Conservation (phyloP, 2,888 invertebrate species). For the Drosophila eohydei region DNA sequence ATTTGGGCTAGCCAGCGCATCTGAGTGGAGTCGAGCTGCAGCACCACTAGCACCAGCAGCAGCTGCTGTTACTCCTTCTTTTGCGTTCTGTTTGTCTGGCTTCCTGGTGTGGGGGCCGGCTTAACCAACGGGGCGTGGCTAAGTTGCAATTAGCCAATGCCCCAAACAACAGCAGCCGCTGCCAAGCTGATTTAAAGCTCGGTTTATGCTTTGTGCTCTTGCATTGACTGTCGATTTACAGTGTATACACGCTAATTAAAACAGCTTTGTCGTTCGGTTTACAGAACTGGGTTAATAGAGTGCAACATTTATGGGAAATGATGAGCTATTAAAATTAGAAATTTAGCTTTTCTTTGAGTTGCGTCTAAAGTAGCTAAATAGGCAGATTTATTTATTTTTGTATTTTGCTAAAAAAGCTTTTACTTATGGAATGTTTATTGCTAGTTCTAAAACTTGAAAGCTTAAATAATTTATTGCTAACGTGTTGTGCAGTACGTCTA, state of each 20-base stretch:
- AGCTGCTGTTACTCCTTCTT: slow-evolving; percentile 24
- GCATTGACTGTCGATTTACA: slow-evolving; percentile 58
- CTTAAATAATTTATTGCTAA: too few relatives aligned
- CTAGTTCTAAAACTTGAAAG: too few relatives aligned
- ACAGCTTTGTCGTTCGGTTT: slow-evolving; percentile 34
- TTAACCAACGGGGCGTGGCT: slow-evolving; percentile 77
- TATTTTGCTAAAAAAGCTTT: too few relatives aligned
- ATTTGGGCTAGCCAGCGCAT: slow-evolving; percentile 64
- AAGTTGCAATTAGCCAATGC: slow-evolving; percentile 75
- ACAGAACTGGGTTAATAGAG: slow-evolving; percentile 2
- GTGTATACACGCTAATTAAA: slow-evolving; percentile 66
- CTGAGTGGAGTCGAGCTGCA: slow-evolving; percentile 22
- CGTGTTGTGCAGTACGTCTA: too few relatives aligned
- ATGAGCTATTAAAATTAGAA: not conserved
- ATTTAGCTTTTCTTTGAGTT: not conserved
- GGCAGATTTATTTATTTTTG: too few relatives aligned
- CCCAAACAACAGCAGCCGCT: slow-evolving; percentile 1
- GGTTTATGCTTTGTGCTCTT: slow-evolving; percentile 55
- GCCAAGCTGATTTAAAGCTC: slow-evolving; percentile 59
- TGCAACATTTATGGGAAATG: not conserved
- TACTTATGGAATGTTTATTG: too few relatives aligned
- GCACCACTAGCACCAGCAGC: not conserved
- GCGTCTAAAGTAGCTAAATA: too few relatives aligned
- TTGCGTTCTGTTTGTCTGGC: slow-evolving; percentile 44
- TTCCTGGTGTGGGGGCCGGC: slow-evolving; percentile 57